Evolutionary conservation across 2,888 invertebrate species (phyloP), one percentile per base, ranked within the genome.

Genomic region (Drosophila percnosoma): DNA sequence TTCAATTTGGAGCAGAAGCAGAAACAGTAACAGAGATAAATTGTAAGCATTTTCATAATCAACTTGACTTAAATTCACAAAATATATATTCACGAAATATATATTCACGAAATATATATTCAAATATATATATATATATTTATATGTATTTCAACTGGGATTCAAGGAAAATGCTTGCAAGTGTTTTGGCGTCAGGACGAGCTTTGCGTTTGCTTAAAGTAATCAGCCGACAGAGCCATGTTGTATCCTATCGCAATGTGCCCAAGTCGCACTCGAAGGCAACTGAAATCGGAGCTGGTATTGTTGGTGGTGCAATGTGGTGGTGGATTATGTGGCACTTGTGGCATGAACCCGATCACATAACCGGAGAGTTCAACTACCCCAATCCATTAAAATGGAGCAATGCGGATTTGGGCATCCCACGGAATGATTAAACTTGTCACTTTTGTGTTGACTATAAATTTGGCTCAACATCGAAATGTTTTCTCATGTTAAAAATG

Each of bases 251-350:
- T 92, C 94, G 97, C 49, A 91, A 92, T 38, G 94, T 94, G 2
- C 94, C 95, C 10, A 94, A 94, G 1, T 81, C 93, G 69, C 94
- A 95, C 21, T 93, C 94, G 0, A 95, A 94, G 83, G 91, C 80
- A 21, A 89, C 94, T 2, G 55, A 92, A 38, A 78, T 93, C 40
- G 75, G 93, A 63, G 95, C 96, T 6, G 94, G 96, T 87, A 66
- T 91, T 4, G 82, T 95, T 0, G 95, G 95, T 57, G 97, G 95
- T 1, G n/a, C 96, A n/a, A 94, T 95, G 92, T 97, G 97, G 97
- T 97, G 96, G 95, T 98, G 97, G 97, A 94, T 98, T 69, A 92
- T 97, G 1, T 97, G 96, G 94, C 97, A 97, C 90, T 82, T 96
- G 40, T 95, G 95, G 91, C 96, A 96, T 53, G 97, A 97, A 89